phyloP scores from a whole-genome alignment of 2,888 invertebrate species.

The Drosophila affinis region DNA sequence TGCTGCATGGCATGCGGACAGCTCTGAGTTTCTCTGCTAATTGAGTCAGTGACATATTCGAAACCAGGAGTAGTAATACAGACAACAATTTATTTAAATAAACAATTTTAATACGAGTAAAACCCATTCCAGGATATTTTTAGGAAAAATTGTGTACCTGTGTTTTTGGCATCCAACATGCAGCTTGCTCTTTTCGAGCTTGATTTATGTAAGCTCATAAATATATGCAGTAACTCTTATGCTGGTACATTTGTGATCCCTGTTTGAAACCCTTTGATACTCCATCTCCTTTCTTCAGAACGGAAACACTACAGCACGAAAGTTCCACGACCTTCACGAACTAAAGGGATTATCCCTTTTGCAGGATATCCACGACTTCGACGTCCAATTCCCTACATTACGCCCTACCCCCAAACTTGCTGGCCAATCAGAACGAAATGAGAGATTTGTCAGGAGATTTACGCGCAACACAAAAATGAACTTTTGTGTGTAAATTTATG shows the following conservation, averaged over 20 bases:
- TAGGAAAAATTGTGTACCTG: too few relatives aligned
- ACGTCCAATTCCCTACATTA: background rate
- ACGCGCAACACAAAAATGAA: slow-evolving; percentile 69
- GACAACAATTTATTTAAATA: too few relatives aligned
- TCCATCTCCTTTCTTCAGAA: background rate
- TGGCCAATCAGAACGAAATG: slow-evolving; percentile 58
- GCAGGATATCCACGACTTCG: slow-evolving; percentile 29
- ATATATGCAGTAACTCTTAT: too few relatives aligned
- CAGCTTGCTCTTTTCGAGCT: too few relatives aligned
- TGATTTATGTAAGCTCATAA: too few relatives aligned
- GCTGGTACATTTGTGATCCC: too few relatives aligned
- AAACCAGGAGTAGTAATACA: too few relatives aligned
- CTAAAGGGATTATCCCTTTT: slow-evolving; percentile 4
- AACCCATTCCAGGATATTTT: too few relatives aligned
- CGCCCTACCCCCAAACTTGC: slow-evolving; percentile 26
- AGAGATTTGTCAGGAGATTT: slow-evolving; percentile 75
- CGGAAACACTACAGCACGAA: too few relatives aligned
- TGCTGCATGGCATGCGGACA: background rate
- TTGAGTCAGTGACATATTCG: background rate
- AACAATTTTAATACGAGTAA: too few relatives aligned
- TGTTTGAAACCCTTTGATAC: background rate
- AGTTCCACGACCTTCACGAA: too few relatives aligned
- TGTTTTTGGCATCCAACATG: too few relatives aligned
- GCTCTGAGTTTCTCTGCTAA: background rate
- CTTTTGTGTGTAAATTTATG: slow-evolving; percentile 69